Base-by-base conservation (phyloP, 2,797 vertebrate species). In the Lophius americanus region DNA sequence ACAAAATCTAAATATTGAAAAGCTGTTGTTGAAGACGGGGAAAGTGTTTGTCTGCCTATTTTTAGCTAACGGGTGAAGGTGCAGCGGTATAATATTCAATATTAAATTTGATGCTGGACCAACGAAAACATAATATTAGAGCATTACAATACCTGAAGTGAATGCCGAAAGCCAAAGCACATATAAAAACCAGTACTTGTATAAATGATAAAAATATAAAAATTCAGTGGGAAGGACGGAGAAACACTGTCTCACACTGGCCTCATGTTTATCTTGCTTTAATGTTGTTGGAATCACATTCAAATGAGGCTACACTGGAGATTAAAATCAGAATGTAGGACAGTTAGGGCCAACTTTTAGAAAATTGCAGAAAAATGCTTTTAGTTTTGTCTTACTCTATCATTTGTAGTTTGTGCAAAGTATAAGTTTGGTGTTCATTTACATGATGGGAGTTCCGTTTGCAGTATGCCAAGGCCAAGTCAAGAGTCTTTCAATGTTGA, bases 1-100 rank as follows among this genome's bases (percentile, higher is more conserved):
- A 56, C 10, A 32, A 7, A 51, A 64, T 49, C 68, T 44, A 54
- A 75, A 65, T 49, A 64, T 13, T 7, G 3, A 11, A 58, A 70
- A 59, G 70, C 11, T 52, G 50, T 58, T 60, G 48, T 73, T 56
- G 23, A 55, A 33, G 52, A 49, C 39, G 1, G 35, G 5, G 12
- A 52, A 49, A 0, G 7, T 53, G 57, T 42, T 60, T 41, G 33
- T 61, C 33, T 49, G 43, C 3, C 44, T 64, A 5, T 7, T 56
- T 32, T 38, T 23, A 39, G 38, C 7, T 53, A 11, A 46, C 2
- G n/a, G 50, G 42, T 42, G 8, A 38, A 48, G 59, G 63, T 35
- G 13, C 37, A 61, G 51, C 51, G 11, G 53, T 13, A 49, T 36
- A 51, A 64, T 44, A 53, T 3, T 47, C 3, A 23, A 11, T 10